Evolutionary conservation across 1,140 invertebrate genomes (phyloP), one percentile per base, ranked within the genome.

Genomic region (Sinonovacula constricta): DNA sequence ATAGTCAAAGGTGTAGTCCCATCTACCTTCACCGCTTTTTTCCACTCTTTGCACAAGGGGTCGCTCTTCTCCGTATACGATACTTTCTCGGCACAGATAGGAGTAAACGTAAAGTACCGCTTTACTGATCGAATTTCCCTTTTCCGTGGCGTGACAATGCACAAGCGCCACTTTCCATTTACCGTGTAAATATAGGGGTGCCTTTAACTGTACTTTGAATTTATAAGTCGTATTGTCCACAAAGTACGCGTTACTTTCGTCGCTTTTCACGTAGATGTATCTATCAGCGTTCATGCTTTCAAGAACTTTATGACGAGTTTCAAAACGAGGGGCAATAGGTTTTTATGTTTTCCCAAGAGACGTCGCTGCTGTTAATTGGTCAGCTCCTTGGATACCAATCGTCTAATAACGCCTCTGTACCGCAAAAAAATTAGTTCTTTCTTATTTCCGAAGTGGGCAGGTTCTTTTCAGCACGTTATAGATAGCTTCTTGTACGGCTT

Each of bases 71-170:
- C 60, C 33, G 4, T 63, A n/a, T 3, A 63, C 34, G 60, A 63
- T 63, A 63, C 60, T 63, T 39, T 63, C 60, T 31, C 34, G 15
- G 36, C 60, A 63, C 14, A 63, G 14, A 39, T 63, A 33, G 7
- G 60, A 33, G 28, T 63, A 63, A 5, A 63, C 22, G 28, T 63
- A 63, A 63, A 63, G 34, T 10, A 33, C n/a, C n/a, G n/a, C n/a
- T n/a, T n/a, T n/a, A n/a, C n/a, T n/a, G n/a, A n/a, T n/a, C n/a
- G n/a, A n/a, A n/a, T n/a, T n/a, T n/a, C n/a, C n/a, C n/a, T n/a
- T n/a, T n/a, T n/a, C 45, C 10, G 10, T 49, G n/a, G n/a, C n/a
- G n/a, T n/a, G n/a, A n/a, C n/a, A n/a, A n/a, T n/a, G n/a, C n/a
- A n/a, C n/a, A n/a, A n/a, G n/a, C n/a, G n/a, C n/a, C n/a, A n/a